Evolutionary conservation across 1,140 invertebrate genomes (phyloP), one percentile per base, ranked within the genome.

Genomic region (Drosophila kohkoa): DNA sequence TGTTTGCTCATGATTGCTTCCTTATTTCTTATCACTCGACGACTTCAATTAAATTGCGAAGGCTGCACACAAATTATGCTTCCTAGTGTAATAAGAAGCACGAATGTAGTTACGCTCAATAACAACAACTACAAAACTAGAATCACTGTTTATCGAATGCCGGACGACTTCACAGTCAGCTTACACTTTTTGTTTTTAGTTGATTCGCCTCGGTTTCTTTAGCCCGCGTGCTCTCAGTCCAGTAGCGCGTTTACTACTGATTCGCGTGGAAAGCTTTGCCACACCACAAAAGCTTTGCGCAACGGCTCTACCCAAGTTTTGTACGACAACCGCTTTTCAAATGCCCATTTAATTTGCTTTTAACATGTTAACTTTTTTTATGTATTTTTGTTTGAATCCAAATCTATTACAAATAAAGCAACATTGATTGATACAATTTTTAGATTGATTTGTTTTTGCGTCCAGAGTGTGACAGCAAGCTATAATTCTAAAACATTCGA

Each of bases 1-100:
- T 81, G 83, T 11, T 75, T 81, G 62, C 83, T 88, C 85, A 89
- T 88, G 41, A 52, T 77, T 67, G 16, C 28, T 10, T 49, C 11
- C n/a, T 62, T 1, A 1, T 20, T 15, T 7, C 6, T n/a, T 41
- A 25, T 55, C 43, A 76, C 25, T 43, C 10, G 7, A 28, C 10
- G 7, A 28, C 45, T 45, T 45, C 25, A 54, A 25, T 20, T 11
- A 7, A 20, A 54, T 43, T 5, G 16, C 2, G 28, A 8, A 16
- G 58, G 25, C 25, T 1, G 20, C 0, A 20, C 45, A 15, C 15
- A 48, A 35, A n/a, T n/a, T 8, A 28, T 28, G 6, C 32, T 25
- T 6, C 7, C 35, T 8, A 10, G 7, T 8, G 35, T 38, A 25
- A 25, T 25, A 10, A 43, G 4, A 13, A 28, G 45, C 13, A 25